phyloP scores from a whole-genome alignment of 2,113 vertebrate species.

The Sisor rabdophorus region DNA sequence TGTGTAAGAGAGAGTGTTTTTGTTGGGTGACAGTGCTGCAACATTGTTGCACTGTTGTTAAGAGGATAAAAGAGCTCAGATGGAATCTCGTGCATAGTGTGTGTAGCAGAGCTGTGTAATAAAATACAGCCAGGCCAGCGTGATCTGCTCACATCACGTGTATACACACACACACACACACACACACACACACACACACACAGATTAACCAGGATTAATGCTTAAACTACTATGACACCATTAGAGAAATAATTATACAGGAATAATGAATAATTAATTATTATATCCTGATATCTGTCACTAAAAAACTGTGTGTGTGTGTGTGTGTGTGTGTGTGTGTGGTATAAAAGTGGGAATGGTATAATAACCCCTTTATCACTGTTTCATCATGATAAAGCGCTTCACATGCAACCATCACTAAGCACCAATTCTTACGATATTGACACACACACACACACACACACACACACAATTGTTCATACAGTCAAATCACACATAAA shows the following conservation, averaged over 20 bases:
- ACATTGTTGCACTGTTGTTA: background rate
- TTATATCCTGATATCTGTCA: too few species aligned
- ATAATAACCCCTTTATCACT: background rate
- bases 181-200: background rate
- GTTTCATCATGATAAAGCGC: background rate
- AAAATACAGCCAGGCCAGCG: background rate
- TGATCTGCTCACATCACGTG: background rate
- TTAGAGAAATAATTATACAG: background rate
- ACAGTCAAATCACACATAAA: background rate
- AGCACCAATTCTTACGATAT: background rate
- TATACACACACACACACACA: background rate
- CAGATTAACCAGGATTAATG: background rate
- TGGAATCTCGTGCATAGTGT: background rate
- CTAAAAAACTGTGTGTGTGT: background rate
- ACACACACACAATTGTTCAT: background rate
- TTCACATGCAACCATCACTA: background rate
- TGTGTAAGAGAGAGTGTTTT: background rate
- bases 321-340: background rate
- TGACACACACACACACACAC: background rate
- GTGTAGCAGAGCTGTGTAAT: background rate
- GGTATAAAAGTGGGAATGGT: too few species aligned
- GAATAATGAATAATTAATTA: background rate
- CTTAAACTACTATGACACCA: background rate
- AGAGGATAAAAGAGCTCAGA: constrained; percentile 12
- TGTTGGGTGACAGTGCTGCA: too few species aligned